Evolutionary conservation across 2,797 vertebrate genomes (phyloP).

Genomic region (Chromobotia macracanthus): DNA sequence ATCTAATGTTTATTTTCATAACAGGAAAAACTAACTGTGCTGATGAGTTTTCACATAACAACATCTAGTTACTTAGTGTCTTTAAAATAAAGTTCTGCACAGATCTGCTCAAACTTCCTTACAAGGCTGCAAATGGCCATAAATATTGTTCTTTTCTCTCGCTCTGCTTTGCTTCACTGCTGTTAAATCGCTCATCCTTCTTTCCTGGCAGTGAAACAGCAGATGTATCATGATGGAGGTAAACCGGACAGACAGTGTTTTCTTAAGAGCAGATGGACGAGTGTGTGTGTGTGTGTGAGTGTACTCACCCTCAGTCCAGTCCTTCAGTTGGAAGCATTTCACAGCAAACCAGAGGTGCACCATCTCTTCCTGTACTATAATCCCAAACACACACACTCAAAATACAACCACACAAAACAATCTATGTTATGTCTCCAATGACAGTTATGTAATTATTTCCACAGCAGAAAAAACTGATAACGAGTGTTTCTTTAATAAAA

Average conservation of each 20-base stretch:
- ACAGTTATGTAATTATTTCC: constrained; percentile 30
- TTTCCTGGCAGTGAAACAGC: too few relatives aligned
- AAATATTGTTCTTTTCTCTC: constrained; percentile 1
- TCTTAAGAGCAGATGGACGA: constrained; percentile 8
- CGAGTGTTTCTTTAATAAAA: neutral
- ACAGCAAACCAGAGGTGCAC: constrained; percentile 90
- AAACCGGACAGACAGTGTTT: constrained; percentile 48
- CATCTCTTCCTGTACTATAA: constrained; percentile 94
- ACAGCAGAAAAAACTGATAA: constrained; percentile 1
- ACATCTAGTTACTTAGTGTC: too few relatives aligned
- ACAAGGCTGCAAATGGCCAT: constrained; percentile 57
- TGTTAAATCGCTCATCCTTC: neutral
- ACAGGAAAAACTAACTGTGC: neutral
- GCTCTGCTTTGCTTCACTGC: neutral
- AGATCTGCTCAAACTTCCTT: constrained; percentile 59
- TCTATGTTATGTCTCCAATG: neutral
- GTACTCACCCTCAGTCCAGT: constrained; percentile 93
- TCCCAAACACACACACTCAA: constrained; percentile 80
- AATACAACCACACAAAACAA: neutral
- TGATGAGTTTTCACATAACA: too few relatives aligned
- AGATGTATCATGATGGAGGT: constrained; percentile 29
- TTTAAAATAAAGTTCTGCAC: neutral
- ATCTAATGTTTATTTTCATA: neutral
- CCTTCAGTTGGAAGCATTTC: constrained; percentile 91
- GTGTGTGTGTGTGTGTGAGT: constrained; percentile 13